These are phyloP conservation scores for Hyla sarda DNA, from an alignment of 2,113 vertebrate species.

Conservation along the genomic window DNA sequence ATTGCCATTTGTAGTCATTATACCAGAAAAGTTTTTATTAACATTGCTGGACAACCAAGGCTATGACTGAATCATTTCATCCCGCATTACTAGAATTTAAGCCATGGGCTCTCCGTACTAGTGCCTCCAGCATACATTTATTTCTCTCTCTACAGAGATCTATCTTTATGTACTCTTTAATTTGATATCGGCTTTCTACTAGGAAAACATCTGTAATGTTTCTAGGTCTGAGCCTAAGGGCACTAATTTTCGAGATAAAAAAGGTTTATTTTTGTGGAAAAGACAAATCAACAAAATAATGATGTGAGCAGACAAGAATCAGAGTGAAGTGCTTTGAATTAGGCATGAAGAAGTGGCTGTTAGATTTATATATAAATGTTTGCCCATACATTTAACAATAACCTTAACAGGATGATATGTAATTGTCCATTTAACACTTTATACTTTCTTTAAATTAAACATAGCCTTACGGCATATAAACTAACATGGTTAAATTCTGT, in stretches of 20 bases:
- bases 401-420: background rate
- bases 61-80: constrained; percentile 61
- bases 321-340: constrained; percentile 21
- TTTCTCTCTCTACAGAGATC: constrained; percentile 41
- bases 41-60: constrained; percentile 64
- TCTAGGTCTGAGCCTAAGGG: constrained; percentile 52
- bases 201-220: constrained; percentile 46
- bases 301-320: constrained; percentile 35
- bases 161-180: constrained; percentile 46
- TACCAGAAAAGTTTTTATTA: constrained; percentile 64
- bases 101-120: background rate
- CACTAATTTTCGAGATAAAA: constrained; percentile 32
- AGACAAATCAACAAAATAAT: constrained; percentile 52
- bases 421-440: background rate
- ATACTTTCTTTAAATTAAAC: background rate
- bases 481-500: background rate
- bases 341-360: constrained; percentile 4
- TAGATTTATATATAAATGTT: background rate
- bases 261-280: constrained; percentile 35
- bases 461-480: background rate
- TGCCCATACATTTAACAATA: background rate
- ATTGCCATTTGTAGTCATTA: background rate
- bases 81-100: background rate
- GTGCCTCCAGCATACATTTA: constrained; percentile 46
- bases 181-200: constrained; percentile 35